Percentiles rank a stretch among this genome's conserved stretches.
phyloP scores from a whole-genome alignment of 2,888 invertebrate species.

The Pasiphila rectangulata region DNA sequence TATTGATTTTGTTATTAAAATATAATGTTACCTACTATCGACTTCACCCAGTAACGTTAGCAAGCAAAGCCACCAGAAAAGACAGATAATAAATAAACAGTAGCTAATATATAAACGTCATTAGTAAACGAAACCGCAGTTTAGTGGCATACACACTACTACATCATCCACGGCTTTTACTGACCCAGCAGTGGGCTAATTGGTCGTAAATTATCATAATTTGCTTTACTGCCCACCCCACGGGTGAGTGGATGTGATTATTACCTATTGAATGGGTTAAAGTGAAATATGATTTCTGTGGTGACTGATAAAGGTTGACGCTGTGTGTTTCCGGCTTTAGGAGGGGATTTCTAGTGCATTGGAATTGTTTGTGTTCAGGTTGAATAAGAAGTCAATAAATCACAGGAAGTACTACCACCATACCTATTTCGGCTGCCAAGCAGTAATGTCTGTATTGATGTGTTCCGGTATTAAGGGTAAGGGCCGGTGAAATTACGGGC shows the following conservation, averaged over 20 bases:
- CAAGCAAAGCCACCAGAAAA: neutral
- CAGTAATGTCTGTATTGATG: no score
- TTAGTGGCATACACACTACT: slow-evolving; percentile 17
- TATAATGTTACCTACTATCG: neutral
- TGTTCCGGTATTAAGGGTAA: no score
- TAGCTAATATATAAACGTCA: slow-evolving; percentile 51
- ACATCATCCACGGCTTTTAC: slow-evolving; percentile 36
- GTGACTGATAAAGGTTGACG: slow-evolving; percentile 1
- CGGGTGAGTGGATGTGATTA: slow-evolving; percentile 49
- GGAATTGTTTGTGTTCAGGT: no score
- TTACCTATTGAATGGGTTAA: slow-evolving; percentile 45
- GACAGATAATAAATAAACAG: slow-evolving; percentile 48
- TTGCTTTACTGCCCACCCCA: slow-evolving; percentile 54
- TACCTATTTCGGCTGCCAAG: no score
- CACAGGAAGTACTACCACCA: no score
- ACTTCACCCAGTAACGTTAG: neutral
- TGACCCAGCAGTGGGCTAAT: slow-evolving; percentile 53
- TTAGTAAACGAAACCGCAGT: slow-evolving; percentile 47
- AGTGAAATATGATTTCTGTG: slow-evolving; percentile 33
- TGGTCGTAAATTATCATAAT: slow-evolving; percentile 70
- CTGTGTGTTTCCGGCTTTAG: neutral
- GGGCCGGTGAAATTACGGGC: no score
- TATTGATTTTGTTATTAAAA: no score
- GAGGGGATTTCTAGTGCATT: no score
- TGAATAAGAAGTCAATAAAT: no score